Evolutionary conservation across 2,888 invertebrate species (phyloP).

Genomic region (Salpingus planirostris): DNA sequence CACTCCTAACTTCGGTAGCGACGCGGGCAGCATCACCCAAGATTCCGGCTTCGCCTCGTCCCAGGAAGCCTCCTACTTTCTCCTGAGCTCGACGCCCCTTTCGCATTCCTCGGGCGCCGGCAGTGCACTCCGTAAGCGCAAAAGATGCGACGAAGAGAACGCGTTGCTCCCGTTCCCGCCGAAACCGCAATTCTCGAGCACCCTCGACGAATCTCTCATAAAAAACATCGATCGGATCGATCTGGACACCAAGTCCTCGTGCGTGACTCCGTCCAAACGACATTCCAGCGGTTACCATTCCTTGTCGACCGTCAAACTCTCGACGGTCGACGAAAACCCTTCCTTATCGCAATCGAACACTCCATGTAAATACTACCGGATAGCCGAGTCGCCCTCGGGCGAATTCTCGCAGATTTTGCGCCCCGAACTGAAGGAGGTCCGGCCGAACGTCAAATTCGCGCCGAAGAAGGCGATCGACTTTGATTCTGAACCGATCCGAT

Average conservation of each 20-base stretch:
- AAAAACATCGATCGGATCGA: slow-evolving; percentile 28
- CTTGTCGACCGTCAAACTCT: too few species aligned
- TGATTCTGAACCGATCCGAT: too few species aligned
- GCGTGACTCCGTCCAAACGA: slow-evolving; percentile 23
- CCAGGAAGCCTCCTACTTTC: neutral
- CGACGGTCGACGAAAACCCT: too few species aligned
- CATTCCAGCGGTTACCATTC: too few species aligned
- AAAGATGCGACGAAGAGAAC: neutral
- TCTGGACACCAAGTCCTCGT: slow-evolving; percentile 15
- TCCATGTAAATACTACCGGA: neutral
- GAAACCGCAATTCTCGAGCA: slow-evolving; percentile 28
- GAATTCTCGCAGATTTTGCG: slow-evolving; percentile 32
- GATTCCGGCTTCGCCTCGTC: neutral
- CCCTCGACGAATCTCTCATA: slow-evolving; percentile 32
- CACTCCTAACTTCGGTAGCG: too few species aligned
- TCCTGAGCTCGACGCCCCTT: neutral
- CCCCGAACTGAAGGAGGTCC: slow-evolving; percentile 15
- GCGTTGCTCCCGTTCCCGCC: slow-evolving; percentile 1
- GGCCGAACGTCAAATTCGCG: neutral
- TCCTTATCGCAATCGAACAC: too few species aligned
- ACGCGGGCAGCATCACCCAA: neutral
- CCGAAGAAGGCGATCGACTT: slow-evolving; percentile 2
- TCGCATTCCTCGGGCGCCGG: too few species aligned
- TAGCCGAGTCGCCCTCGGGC: slow-evolving; percentile 22
- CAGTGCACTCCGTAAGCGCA: neutral